Evolutionary conservation across 2,113 vertebrate genomes (phyloP), one percentile per base, ranked within the genome.

Genomic region (Oreochromis tanganicae): DNA sequence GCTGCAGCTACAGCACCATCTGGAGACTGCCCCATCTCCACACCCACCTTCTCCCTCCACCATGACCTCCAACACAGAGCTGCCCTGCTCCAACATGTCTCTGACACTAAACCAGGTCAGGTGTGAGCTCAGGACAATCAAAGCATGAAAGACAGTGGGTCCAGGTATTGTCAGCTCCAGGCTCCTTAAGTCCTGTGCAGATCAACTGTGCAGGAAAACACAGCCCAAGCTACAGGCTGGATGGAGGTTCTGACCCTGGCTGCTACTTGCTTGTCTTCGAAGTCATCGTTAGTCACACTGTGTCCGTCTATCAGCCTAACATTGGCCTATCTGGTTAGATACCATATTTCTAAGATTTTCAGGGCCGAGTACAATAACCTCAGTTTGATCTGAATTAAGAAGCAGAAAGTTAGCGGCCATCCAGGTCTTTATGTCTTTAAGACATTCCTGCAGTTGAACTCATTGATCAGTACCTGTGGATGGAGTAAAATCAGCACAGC

Each of bases 331-430:
- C 57, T 2, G 59, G 2, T 19, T 61, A 2, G 57, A 34, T 1
- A 10, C 16, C 29, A 34, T 19, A 19, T 61, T 0, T 10, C 29
- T 34, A 34, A 1, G 29, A 19, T 19, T 10, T 63, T 63, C 16
- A 61, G 59, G 29, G 59, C 59, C 5, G 34, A 34, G 34, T 34
- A 34, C 34, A 0, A 34, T 3, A 34, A 6, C 1, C 5, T 63
- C 59, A 0, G 29, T 34, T 63, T 63, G 59, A 34, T 34, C 59
- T 63, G 59, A 34, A 19, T 34, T 0, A 34, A 4, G 16, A 3
- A 61, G 59, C 29, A 61, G 9, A 61, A 4, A 0, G 16, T 61
- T 4, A 0, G 13, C 3, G 0, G 0, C 24, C 56, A 32, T 32
- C 56, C 56, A 34, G 59, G 16, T 61, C 29, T 63, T 61, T 61